Percentiles rank a stretch among this genome's conserved stretches.
Evolutionary conservation across 2,113 vertebrate species (phyloP).

Genomic region (Carlito syrichta): DNA sequence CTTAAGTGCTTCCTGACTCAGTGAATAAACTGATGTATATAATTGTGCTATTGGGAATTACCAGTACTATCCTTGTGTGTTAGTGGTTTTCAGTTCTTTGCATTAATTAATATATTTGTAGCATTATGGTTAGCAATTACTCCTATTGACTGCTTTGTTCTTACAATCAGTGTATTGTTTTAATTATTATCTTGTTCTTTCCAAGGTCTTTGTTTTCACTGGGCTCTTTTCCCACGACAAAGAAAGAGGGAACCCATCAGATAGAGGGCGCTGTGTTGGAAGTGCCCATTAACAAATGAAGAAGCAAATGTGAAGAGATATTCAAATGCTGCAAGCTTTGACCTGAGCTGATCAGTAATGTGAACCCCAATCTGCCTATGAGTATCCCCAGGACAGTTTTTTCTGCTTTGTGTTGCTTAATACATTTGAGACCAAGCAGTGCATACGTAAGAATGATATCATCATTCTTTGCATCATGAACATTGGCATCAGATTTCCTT

Average conservation of each 20-base stretch:
- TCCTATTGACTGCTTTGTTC: neutral
- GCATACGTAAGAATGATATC: neutral
- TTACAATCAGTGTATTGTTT: neutral
- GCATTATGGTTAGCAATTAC: neutral
- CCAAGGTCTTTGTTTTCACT: neutral
- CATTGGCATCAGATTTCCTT: neutral
- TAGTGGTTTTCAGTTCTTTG: neutral
- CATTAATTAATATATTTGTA: neutral
- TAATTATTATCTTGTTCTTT: neutral
- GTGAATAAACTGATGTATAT: neutral
- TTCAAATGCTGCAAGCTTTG: neutral
- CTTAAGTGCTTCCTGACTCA: neutral
- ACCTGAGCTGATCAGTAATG: neutral
- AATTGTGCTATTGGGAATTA: neutral
- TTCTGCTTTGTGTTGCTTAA: neutral
- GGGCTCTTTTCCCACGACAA: neutral
- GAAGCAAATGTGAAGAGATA: neutral
- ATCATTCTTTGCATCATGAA: neutral
- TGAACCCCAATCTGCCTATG: neutral
- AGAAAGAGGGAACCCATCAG: neutral
- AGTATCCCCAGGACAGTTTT: neutral
- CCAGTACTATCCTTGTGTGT: neutral
- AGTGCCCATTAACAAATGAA: neutral
- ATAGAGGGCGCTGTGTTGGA: neutral
- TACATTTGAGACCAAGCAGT: neutral